These are phyloP conservation scores for Neelides sp. DNA, from an alignment of 1,140 invertebrate genomes.

Conservation along the genomic window DNA sequence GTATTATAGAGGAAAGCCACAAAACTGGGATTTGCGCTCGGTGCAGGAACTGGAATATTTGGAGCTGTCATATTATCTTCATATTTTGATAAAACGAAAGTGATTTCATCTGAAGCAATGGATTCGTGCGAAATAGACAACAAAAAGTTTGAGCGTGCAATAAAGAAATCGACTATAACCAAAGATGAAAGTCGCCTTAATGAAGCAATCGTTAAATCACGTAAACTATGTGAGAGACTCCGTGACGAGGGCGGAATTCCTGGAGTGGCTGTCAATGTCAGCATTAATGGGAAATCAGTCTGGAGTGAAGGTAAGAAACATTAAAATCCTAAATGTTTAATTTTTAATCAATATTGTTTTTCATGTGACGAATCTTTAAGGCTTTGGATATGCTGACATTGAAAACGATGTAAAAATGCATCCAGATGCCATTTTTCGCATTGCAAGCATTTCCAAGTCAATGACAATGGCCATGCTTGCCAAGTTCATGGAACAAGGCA, in stretches of 20 bases:
- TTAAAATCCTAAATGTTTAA: slow-evolving; percentile 2
- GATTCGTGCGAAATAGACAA: too few relatives aligned
- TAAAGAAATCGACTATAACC: too few relatives aligned
- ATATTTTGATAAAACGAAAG: too few relatives aligned
- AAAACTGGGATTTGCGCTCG: not conserved
- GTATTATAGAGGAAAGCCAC: not conserved
- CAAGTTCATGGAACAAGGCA: slow-evolving; percentile 43
- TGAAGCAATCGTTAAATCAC: slow-evolving; percentile 40
- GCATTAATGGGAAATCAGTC: slow-evolving; percentile 42
- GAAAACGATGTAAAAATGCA: slow-evolving; percentile 43
- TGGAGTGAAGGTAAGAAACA: slow-evolving; percentile 40
- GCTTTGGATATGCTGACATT: slow-evolving; percentile 47
- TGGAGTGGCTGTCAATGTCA: slow-evolving; percentile 44
- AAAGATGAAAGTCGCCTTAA: too few relatives aligned
- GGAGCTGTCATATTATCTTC: too few relatives aligned
- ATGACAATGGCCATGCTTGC: slow-evolving; percentile 46
- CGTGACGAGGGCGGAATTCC: slow-evolving; percentile 40
- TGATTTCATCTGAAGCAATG: too few relatives aligned
- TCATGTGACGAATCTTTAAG: slow-evolving; percentile 32
- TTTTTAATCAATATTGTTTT: not conserved
- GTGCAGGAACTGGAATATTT: too few relatives aligned
- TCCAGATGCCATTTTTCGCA: slow-evolving; percentile 45
- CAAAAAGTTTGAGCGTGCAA: too few relatives aligned
- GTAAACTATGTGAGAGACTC: slow-evolving; percentile 26
- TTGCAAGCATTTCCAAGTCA: slow-evolving; percentile 51